Conservation (phyloP, 2,113 vertebrate species). For the Syngnathus floridae region DNA sequence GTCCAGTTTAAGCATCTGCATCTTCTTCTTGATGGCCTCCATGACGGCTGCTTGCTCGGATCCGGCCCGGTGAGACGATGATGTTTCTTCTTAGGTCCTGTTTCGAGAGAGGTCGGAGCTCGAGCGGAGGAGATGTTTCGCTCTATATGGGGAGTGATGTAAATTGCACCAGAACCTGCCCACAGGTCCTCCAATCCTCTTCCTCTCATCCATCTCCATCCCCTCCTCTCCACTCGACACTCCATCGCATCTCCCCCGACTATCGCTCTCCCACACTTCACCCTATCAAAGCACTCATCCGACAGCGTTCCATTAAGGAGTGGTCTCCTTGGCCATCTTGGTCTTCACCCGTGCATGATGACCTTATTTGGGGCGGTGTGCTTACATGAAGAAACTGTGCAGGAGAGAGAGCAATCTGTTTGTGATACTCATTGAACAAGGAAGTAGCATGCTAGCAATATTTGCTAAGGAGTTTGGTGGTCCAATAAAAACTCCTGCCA, state of each 20-base stretch:
- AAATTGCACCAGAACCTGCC: constrained; percentile 67
- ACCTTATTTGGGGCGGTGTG: constrained; percentile 85
- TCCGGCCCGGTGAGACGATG: constrained; percentile 24
- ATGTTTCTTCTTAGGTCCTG: constrained; percentile 1
- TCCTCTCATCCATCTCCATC: constrained; percentile 33
- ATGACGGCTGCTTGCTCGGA: constrained; percentile 64
- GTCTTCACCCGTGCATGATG: constrained; percentile 48
- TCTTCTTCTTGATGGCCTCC: constrained; percentile 89
- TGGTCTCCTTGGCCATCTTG: constrained; percentile 50
- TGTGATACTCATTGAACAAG: constrained; percentile 73
- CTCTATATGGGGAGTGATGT: constrained; percentile 66
- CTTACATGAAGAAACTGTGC: neutral
- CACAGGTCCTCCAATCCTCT: constrained; percentile 53
- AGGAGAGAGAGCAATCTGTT: constrained; percentile 48
- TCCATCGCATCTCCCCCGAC: constrained; percentile 28
- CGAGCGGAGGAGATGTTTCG: constrained; percentile 26
- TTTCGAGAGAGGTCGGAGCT: constrained; percentile 14
- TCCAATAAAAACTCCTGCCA: too few species aligned
- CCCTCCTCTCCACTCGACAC: constrained; percentile 47
- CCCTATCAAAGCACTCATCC: constrained; percentile 58
- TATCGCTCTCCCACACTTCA: constrained; percentile 43
- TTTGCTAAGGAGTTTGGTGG: too few species aligned
- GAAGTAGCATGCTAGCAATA: too few species aligned
- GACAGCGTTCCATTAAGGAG: constrained; percentile 68
- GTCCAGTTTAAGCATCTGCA: constrained; percentile 93